These are phyloP conservation scores for Cyprinus carpio DNA, from an alignment of 2,113 vertebrate species.

Conservation along the genomic window DNA sequence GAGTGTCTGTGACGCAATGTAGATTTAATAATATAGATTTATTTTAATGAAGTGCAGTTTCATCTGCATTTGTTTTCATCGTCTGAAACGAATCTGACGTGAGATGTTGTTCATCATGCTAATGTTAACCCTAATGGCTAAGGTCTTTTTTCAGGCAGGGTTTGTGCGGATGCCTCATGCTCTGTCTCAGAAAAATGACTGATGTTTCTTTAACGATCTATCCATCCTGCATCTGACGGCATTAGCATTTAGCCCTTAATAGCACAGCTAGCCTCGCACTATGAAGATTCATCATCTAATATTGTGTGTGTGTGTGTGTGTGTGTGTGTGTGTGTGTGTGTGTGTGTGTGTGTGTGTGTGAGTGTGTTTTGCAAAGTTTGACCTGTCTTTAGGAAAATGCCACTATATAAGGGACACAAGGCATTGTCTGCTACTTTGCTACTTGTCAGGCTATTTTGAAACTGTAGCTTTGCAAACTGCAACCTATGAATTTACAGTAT, in stretches of 20 bases:
- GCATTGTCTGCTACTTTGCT: background rate
- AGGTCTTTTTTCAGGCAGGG: slow-evolving; percentile 22
- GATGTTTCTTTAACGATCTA: slow-evolving; percentile 41
- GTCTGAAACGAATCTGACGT: background rate
- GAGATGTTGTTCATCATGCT: slow-evolving; percentile 30
- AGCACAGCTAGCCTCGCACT: slow-evolving; percentile 31
- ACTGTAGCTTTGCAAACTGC: background rate
- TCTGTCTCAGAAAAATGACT: slow-evolving; percentile 42
- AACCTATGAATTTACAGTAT: background rate
- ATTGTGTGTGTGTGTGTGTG: background rate
- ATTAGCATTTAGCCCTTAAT: slow-evolving; percentile 47
- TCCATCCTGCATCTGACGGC: slow-evolving; percentile 38
- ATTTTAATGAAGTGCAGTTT: slow-evolving; percentile 22
- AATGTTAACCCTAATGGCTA: slow-evolving; percentile 39
- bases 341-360: slow-evolving; percentile 11
- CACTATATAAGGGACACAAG: background rate
- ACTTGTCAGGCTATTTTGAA: background rate
- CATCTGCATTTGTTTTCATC: slow-evolving; percentile 25
- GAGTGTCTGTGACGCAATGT: background rate
- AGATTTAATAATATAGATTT: slow-evolving; percentile 15
- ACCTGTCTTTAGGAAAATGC: slow-evolving; percentile 1
- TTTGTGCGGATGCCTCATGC: slow-evolving; percentile 25
- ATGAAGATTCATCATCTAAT: slow-evolving; percentile 41
- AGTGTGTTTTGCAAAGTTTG: slow-evolving; percentile 20
- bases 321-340: slow-evolving; percentile 4